Percentiles rank a stretch among this genome's conserved stretches.
phyloP scores from a whole-genome alignment of 23 tunicate genomes.

The Trididemnum miniatum region DNA sequence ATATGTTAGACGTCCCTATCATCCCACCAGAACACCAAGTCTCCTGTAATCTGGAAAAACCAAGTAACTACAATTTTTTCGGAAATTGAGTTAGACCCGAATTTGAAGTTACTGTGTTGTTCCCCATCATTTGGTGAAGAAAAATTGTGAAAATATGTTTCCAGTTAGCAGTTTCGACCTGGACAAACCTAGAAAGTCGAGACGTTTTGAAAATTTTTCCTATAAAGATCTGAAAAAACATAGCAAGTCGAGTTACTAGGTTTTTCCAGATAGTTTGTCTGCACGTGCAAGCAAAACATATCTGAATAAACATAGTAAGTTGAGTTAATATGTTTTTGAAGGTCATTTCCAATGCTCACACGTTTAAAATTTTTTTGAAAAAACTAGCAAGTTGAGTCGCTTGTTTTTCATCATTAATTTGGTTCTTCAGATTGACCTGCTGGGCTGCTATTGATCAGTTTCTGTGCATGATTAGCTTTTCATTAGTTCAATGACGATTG shows the following conservation, averaged over 20 bases:
- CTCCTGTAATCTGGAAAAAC: slow-evolving; percentile 26
- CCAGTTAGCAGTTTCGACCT: not conserved
- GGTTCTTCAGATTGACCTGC: no score
- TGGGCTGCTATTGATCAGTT: no score
- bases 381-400: not conserved
- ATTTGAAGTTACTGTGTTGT: slow-evolving; percentile 22
- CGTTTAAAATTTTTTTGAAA: not conserved
- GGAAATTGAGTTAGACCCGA: not conserved
- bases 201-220: not conserved
- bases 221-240: not conserved
- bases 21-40: no score
- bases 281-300: no score
- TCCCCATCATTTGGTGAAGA: not conserved
- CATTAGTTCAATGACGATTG: no score
- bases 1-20: no score
- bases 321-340: not conserved
- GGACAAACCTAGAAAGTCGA: slow-evolving; percentile 18
- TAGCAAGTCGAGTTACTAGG: not conserved
- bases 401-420: no score
- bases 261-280: not conserved
- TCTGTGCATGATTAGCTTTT: no score
- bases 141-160: not conserved
- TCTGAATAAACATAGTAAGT: no score
- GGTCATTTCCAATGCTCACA: no score
- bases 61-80: not conserved